Base-by-base conservation (phyloP, 1,140 invertebrate species). In the Papilio aristodemus region DNA sequence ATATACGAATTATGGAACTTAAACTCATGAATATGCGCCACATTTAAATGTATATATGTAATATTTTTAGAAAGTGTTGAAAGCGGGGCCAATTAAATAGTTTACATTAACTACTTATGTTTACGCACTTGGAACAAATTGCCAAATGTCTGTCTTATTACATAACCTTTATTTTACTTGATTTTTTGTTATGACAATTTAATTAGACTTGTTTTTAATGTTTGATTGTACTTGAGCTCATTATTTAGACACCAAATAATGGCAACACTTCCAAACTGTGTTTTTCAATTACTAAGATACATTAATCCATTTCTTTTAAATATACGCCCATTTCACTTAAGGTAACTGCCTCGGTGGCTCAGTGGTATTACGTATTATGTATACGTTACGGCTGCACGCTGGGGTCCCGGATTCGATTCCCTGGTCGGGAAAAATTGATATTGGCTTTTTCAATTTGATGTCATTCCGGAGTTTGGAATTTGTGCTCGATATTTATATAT, bases 31-130 rank as follows among this genome's bases (percentile, higher is more conserved):
- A 64, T 64, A 43, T 43, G 60, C 39, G 10, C 19, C 17, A 64
- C 9, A 41, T 25, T 64, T 43, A 25, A 54, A 25, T 64, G n/a
- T n/a, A 41, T 41, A 14, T 41, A 27, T 63, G 60, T 41, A 63
- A 43, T 64, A 39, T 64, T 64, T 54, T 64, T 64, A 64, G 60
- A 64, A 64, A 64, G 60, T 64, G 60, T 64, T 64, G 60, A 64
- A 64, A 64, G 37, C 19, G 10, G 60, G 22, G 38, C 60, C 60
- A 41, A 64, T 64, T 64, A 41, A 64, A 64, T 64, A 43, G 38
- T 43, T 25, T 41, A 25, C 37, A 64, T 64, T 64, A n/a, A n/a
- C n/a, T n/a, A 64, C 60, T 64, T 64, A 64, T 64, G 60, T 64
- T 64, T 64, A 64, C 60, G 60, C 60, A 22, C n/a, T 41, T 39